Conservation (phyloP, 2,888 invertebrate genomes). For the Erynnis tages region DNA sequence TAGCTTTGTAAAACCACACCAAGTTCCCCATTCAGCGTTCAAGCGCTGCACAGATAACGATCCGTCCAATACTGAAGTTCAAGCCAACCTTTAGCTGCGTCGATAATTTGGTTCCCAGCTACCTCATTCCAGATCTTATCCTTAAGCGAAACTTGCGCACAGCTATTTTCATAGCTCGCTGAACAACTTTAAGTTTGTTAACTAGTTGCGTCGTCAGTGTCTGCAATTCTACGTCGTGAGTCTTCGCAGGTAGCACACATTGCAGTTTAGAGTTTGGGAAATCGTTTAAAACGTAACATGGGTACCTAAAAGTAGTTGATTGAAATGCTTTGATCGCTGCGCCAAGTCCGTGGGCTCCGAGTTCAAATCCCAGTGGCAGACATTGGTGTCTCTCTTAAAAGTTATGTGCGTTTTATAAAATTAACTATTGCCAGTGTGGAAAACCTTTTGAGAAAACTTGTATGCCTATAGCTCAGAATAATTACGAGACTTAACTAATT, state of each 20-base stretch:
- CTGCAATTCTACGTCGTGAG: conserved; percentile 16
- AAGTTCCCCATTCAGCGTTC: background rate
- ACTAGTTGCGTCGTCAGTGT: conserved; percentile 28
- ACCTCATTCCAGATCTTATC: conserved; percentile 26
- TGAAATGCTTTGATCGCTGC: no score
- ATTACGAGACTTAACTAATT: no score
- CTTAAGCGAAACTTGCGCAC: conserved; percentile 24
- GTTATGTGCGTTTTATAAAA: no score
- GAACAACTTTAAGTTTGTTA: conserved; percentile 34
- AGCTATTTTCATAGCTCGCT: conserved; percentile 32
- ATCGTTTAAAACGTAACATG: background rate
- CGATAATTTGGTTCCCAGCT: conserved; percentile 22
- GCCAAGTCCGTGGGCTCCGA: no score
- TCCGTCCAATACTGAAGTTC: conserved; percentile 10
- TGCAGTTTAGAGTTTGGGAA: conserved; percentile 1
- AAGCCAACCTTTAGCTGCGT: conserved; percentile 16
- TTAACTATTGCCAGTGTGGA: no score
- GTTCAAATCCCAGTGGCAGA: no score
- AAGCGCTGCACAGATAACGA: conserved; percentile 7
- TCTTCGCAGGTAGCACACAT: conserved; percentile 11
- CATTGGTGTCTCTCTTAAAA: no score
- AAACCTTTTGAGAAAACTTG: no score
- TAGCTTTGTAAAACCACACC: no score
- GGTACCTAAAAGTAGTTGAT: no score
- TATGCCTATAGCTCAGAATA: no score